Percentiles rank a stretch among this genome's conserved stretches.
Evolutionary conservation across 1,140 invertebrate genomes (phyloP).

Genomic region (Drosophila bipectinata): DNA sequence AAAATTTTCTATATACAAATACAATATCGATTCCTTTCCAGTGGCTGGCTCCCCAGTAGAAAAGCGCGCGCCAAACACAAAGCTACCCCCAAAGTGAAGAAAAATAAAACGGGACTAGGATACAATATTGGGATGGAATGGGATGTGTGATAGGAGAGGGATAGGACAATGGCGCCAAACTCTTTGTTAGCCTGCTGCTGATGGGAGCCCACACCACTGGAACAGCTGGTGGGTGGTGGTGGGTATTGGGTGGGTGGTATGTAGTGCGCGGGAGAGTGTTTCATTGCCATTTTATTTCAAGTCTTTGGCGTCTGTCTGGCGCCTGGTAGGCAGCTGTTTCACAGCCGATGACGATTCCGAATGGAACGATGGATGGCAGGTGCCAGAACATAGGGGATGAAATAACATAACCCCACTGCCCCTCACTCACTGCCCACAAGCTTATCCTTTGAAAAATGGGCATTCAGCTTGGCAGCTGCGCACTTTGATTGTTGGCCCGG

Average conservation of each 20-base stretch:
- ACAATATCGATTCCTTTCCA: slow-evolving; percentile 58
- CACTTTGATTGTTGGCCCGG: slow-evolving; percentile 48
- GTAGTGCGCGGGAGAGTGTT: slow-evolving; percentile 45
- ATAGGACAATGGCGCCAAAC: slow-evolving; percentile 61
- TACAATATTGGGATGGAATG: background rate
- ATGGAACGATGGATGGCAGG: slow-evolving; percentile 39
- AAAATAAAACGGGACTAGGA: background rate
- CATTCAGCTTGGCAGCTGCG: slow-evolving; percentile 54
- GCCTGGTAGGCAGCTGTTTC: slow-evolving; percentile 79
- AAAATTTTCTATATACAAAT: slow-evolving; percentile 58
- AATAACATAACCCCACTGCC: background rate
- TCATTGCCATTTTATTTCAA: slow-evolving; percentile 74
- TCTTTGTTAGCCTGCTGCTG: slow-evolving; percentile 47
- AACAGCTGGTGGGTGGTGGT: slow-evolving; percentile 24
- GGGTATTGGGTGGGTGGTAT: slow-evolving; percentile 3
- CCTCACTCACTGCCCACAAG: background rate
- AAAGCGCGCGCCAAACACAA: slow-evolving; percentile 57
- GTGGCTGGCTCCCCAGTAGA: slow-evolving; percentile 11
- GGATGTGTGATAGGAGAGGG: slow-evolving; percentile 9
- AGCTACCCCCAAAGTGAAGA: slow-evolving; percentile 17
- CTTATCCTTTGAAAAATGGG: slow-evolving; percentile 31
- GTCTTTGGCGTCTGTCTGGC: slow-evolving; percentile 63
- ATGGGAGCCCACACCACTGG: slow-evolving; percentile 52
- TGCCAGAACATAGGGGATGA: background rate
- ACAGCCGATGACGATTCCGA: slow-evolving; percentile 48